Base-by-base conservation (phyloP, 2,797 vertebrate genomes). In the Schizopygopsis pylzovi region DNA sequence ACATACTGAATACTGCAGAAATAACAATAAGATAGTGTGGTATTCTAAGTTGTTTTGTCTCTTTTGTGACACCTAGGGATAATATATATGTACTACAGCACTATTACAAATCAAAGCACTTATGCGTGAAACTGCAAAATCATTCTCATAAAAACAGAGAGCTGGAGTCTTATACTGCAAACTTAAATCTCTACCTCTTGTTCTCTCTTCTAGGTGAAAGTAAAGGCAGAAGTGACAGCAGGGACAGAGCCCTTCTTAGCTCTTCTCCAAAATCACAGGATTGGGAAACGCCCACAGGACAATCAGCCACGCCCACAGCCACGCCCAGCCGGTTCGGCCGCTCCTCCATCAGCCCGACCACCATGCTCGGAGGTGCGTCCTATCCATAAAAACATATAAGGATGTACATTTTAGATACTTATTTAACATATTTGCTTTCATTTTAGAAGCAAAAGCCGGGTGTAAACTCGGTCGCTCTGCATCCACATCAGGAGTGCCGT, bases 391-490 rank as follows among this genome's bases (percentile, higher is more conserved):
- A 25, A n/a, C 11, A 77, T 16, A 59, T 25, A 25, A 28, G 25
- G 16, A 65, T 80, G 61, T 12, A 0, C 0, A 65, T 39, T 63
- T 67, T 37, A 18, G 11, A 71, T 2, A 67, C 41, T 52, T 12
- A 39, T 28, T 45, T 15, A 18, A 12, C 45, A 25, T 45, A 39
- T 2, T 45, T 3, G 65, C 28, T 41, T 16, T 25, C 63, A 82
- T 0, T 86, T 15, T 94, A 99, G 98, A 99, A 87, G 90, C 94
- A 10, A 98, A 97, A 92, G 90, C 94, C 0, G 95, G 92, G 28
- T 97, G 96, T 94, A 97, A 97, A 84, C 92, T 98, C 0, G 97
- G 98, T 61, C 96, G 97, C 0, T 99, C 98, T 1, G 97, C 97
- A 0, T 98, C 97, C 1, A 97, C 97, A 0, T 98, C 98, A 68